phyloP scores from a whole-genome alignment of 2,797 vertebrate genomes.

The Myotis pilosus region DNA sequence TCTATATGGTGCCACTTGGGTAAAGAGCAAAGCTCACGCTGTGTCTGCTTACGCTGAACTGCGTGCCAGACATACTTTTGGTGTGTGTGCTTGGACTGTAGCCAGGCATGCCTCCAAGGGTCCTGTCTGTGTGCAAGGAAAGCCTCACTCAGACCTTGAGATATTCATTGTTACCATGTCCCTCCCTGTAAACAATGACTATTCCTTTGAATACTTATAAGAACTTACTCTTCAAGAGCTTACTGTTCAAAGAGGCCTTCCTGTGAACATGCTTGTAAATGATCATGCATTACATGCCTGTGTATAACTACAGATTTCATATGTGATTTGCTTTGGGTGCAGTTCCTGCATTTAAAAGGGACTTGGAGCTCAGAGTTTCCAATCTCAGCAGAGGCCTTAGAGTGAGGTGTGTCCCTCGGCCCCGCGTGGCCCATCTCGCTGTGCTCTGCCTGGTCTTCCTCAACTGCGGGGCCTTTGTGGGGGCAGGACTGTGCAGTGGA shows the following conservation, averaged over 20 bases:
- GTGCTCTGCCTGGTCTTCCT: neutral
- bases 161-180: neutral
- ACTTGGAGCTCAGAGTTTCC: neutral
- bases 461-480: fast-evolving
- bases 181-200: neutral
- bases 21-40: slow-evolving; percentile 11
- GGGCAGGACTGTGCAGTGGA: neutral
- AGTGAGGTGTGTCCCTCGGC: neutral
- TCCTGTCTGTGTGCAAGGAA: neutral
- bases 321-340: neutral
- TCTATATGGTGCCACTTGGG: neutral
- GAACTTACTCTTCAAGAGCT: neutral
- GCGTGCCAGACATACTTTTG: neutral
- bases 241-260: neutral
- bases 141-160: neutral
- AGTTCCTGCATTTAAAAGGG: neutral
- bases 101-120: neutral
- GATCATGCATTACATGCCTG: neutral
- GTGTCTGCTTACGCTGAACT: neutral
- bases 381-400: neutral
- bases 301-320: neutral
- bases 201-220: neutral
- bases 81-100: neutral
- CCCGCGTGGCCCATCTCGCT: fast-evolving
- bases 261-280: neutral